These are phyloP conservation scores for Pelobates cultripes DNA, from an alignment of 2,797 vertebrate genomes.

Conservation along the genomic window DNA sequence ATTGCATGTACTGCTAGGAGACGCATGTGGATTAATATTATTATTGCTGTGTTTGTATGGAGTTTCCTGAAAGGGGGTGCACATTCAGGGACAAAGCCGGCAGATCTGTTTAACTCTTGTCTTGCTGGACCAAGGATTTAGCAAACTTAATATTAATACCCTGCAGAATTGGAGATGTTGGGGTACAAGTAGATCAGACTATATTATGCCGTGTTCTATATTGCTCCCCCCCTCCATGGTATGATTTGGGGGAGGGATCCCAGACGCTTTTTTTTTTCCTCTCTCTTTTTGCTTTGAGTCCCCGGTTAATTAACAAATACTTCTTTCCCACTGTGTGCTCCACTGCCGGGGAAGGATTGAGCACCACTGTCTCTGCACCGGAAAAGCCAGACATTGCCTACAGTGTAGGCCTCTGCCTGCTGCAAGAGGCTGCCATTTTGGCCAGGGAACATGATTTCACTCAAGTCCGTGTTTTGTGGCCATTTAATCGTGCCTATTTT, in stretches of 20 bases:
- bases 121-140: not conserved
- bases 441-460: slow-evolving; percentile 54
- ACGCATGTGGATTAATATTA: slow-evolving; percentile 2
- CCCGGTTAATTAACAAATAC: not conserved
- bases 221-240: slow-evolving; percentile 5
- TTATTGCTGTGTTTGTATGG: not conserved
- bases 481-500: not conserved
- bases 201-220: not conserved
- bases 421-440: slow-evolving; percentile 75
- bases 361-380: slow-evolving; percentile 10
- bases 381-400: slow-evolving; percentile 23
- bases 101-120: slow-evolving; percentile 6
- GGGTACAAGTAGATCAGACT: not conserved
- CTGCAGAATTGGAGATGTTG: not conserved
- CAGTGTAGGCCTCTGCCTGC: slow-evolving; percentile 37
- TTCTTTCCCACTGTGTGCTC: not conserved
- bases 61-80: not conserved
- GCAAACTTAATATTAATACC: not conserved
- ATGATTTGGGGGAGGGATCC: slow-evolving; percentile 11
- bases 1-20: not conserved
- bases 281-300: not conserved
- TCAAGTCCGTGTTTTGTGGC: slow-evolving; percentile 5
- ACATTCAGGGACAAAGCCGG: slow-evolving; percentile 44
- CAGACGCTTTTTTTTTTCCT: not conserved
- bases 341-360: not conserved